A percentile compares a stretch with the other conserved stretches of the same genome.
phyloP scores from a whole-genome alignment of 2,888 invertebrate species.

The Cryptops parisi region DNA sequence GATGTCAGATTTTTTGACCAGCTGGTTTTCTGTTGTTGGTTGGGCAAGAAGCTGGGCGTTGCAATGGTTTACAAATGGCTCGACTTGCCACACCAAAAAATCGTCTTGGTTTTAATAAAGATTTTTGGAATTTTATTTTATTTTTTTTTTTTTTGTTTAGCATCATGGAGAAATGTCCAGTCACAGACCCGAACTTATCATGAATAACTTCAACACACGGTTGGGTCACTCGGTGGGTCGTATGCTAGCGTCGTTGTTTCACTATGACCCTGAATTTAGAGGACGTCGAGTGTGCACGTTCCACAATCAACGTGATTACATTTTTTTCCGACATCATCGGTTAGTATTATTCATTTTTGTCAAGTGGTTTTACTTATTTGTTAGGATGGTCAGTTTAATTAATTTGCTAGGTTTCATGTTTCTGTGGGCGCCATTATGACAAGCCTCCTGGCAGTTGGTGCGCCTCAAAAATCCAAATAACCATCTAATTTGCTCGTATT shows the following conservation, averaged over 20 bases:
- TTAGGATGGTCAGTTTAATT: too few species aligned
- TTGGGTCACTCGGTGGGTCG: slow-evolving; percentile 79
- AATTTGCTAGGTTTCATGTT: too few species aligned
- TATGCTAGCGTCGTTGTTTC: slow-evolving; percentile 86
- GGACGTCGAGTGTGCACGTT: slow-evolving; percentile 90
- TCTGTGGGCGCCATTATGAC: too few species aligned
- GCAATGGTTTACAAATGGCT: too few species aligned
- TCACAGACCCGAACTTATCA: slow-evolving; percentile 86
- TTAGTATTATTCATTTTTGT: slow-evolving; percentile 27
- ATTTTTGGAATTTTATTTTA: background rate
- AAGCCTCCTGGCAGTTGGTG: too few species aligned
- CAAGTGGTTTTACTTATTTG: too few species aligned
- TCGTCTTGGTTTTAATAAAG: background rate
- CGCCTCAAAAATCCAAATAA: too few species aligned
- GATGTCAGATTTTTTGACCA: too few species aligned
- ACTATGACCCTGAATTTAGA: slow-evolving; percentile 87
- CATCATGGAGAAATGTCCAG: slow-evolving; percentile 51
- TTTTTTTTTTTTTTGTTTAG: slow-evolving; percentile 22
- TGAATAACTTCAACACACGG: slow-evolving; percentile 91
- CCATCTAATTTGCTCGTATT: too few species aligned
- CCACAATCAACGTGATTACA: slow-evolving; percentile 97
- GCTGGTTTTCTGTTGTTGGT: too few species aligned
- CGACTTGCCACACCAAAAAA: too few species aligned
- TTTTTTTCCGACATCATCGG: slow-evolving; percentile 96
- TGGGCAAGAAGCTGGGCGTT: too few species aligned